phyloP scores from a whole-genome alignment of 1,140 invertebrate species.

The Cepaea nemoralis region DNA sequence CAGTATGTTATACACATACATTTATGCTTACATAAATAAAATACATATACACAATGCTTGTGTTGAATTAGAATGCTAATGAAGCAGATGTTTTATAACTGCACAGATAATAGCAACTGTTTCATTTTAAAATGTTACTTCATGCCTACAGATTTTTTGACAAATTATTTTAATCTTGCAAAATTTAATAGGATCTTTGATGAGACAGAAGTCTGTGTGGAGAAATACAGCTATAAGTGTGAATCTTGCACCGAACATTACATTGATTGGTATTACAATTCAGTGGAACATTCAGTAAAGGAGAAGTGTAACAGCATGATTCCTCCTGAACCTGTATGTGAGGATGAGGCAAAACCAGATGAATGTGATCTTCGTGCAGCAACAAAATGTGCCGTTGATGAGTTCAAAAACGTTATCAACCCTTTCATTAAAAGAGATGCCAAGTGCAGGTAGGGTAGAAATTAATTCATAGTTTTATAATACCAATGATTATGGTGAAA shows the following conservation, averaged over 20 bases:
- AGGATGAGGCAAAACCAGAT: neutral
- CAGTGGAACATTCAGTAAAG: neutral
- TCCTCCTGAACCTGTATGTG: neutral
- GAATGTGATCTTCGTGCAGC: conserved; percentile 2
- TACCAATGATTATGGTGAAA: no score
- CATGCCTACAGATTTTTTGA: no score
- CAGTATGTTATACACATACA: no score
- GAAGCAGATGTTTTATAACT: no score
- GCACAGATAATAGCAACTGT: no score
- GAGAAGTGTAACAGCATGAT: neutral
- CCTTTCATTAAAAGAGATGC: neutral
- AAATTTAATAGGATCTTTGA: conserved; percentile 26
- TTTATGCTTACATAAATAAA: no score
- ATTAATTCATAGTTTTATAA: no score
- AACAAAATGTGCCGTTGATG: conserved; percentile 13
- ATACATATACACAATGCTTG: no score
- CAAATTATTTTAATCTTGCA: neutral
- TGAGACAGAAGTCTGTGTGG: conserved; percentile 25
- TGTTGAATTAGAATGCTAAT: no score
- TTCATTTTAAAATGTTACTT: no score
- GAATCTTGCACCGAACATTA: neutral
- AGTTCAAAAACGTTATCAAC: neutral
- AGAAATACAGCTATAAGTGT: conserved; percentile 38
- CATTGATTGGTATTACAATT: neutral
- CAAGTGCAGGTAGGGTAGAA: conserved; percentile 26